Evolutionary conservation across 2,113 vertebrate species (phyloP), one percentile per base, ranked within the genome.

Genomic region (Hemibagrus wyckioides): DNA sequence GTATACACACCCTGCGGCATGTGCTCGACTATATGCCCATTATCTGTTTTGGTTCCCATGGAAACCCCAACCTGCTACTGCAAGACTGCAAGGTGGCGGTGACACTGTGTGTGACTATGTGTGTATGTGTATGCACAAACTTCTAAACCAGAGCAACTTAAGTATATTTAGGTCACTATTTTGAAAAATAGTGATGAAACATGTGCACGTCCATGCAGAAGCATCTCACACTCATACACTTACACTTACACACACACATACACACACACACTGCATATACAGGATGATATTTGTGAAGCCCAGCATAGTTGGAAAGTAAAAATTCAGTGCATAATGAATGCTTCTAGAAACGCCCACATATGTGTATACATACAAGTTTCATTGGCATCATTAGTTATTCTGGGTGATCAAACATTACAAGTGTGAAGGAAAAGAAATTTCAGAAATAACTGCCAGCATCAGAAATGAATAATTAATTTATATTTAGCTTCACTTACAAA

Each of bases 31-130:
- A 94, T 92, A 92, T 90, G 92, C 93, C 91, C 92, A 92, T 95
- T 94, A 96, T 93, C 90, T 94, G 92, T 91, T 92, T 90, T 81
- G 56, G 94, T 96, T 95, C 89, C 94, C 92, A 93, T 95, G 94
- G 94, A 93, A 95, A 96, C 94, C 91, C 91, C 90, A 91, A 91
- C 92, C 93, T 88, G 84, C 69, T 86, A 75, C 86, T 89, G 92
- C 92, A 92, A 92, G 86, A 88, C 85, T 84, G 33, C 36, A 80
- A 52, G 88, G 90, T 92, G 89, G 39, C 77, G 85, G 88, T 89
- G 76, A 85, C 75, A 80, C 59, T 65, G 59, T 90, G 65, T 85
- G 77, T 85, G 90, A 84, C 83, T 88, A 83, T 82, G 83, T 87
- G 69, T 17, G 85, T 82, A 88, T 86, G 83, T 80, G 83, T 77